These are phyloP conservation scores for Ursus arctos DNA, from an alignment of 2,113 vertebrate species.

Conservation along the genomic window DNA sequence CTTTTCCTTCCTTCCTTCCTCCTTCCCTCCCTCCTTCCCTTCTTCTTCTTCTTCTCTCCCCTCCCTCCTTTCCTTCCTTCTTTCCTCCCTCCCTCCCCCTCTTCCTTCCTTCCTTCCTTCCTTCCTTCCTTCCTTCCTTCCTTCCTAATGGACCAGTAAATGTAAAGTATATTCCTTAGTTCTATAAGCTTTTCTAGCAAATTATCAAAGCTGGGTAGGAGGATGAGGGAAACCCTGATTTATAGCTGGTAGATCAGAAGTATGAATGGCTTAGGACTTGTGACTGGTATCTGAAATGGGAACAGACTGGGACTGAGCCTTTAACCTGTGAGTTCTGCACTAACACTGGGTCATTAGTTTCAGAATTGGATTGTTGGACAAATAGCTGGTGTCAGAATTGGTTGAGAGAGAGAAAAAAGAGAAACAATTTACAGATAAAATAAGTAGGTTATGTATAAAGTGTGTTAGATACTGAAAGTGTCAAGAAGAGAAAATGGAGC, in stretches of 20 bases:
- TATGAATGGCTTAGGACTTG: neutral
- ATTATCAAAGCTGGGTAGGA: neutral
- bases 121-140: neutral
- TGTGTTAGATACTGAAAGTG: neutral
- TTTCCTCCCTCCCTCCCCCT: too few relatives aligned
- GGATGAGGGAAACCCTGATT: neutral
- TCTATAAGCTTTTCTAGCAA: neutral
- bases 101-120: too few relatives aligned
- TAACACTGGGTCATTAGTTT: neutral
- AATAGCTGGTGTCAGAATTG: neutral
- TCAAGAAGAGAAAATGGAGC: neutral
- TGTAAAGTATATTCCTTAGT: neutral
- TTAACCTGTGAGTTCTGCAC: neutral
- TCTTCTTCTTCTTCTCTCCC: too few relatives aligned
- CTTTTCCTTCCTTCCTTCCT: neutral
- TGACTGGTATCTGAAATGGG: neutral
- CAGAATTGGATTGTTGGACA: neutral
- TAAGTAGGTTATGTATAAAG: neutral
- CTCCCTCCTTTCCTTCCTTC: neutral
- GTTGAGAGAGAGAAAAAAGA: neutral
- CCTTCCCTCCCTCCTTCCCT: too few relatives aligned
- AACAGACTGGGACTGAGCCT: neutral
- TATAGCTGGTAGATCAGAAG: neutral
- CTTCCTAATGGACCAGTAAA: neutral
- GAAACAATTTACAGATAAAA: neutral